Evolutionary conservation across 2,888 invertebrate genomes (phyloP), one percentile per base, ranked within the genome.

Genomic region (Trissoscelio sp.): DNA sequence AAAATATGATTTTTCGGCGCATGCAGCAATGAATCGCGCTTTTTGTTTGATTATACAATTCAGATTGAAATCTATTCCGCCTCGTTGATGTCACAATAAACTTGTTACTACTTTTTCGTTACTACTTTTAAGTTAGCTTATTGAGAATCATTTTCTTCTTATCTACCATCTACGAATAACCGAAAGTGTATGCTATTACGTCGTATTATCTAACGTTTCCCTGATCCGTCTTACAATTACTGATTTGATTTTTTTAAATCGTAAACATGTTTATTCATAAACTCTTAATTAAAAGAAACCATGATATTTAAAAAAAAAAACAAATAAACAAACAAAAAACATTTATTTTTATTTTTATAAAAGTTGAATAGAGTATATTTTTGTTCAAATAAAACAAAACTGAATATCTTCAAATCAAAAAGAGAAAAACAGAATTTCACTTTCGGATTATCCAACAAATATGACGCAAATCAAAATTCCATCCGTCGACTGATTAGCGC

Each of bases 31-130:
- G 39, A 60, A 12, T 60, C 11, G 22, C 24, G 16, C 3, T 58
- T 14, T 31, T 31, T 31, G 31, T 7, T 31, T 3, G 44, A 16
- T 66, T 64, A 64, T 48, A 39, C 24, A 62, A 37, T 51, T 51
- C 28, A 5, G 39, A 48, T 39, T 28, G 1, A 34, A 66, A 51
- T 51, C 9, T 51, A 66, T 66, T 66, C 64, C 48, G 51, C 51
- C 37, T 48, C 51, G 37, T n/a, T 28, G 24, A 16, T 60, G 60
- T 60, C 60, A 60, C 60, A 60, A 60, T 60, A 22, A 60, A 44
- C 28, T 60, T 60, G 60, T 60, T 11, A 60, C 24, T 12, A 44
- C 28, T 6, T 60, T 60, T n/a, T n/a, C n/a, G n/a, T n/a, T n/a
- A n/a, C n/a, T n/a, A n/a, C n/a, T n/a, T n/a, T n/a, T n/a, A n/a